Evolutionary conservation across 37 sponge, comb jelly and placozoan genomes (phyloP).

Genomic region (Mnemiopsis leidyi): DNA sequence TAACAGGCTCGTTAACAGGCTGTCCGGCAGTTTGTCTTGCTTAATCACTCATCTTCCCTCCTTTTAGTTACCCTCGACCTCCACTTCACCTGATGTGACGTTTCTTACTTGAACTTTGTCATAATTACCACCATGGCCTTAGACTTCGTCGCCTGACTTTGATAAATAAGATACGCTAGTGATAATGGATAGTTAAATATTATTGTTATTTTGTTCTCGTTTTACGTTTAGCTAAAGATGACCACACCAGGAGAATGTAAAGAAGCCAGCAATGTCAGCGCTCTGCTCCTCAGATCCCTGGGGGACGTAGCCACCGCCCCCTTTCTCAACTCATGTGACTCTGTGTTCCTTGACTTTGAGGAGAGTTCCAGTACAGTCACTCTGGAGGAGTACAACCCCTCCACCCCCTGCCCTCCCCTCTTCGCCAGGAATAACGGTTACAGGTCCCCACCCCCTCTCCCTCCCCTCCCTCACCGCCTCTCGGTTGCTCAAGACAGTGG

Average conservation of each 20-base stretch:
- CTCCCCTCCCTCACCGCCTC: background rate
- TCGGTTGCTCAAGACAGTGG: constrained; percentile 16
- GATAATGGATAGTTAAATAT: background rate
- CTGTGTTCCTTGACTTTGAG: background rate
- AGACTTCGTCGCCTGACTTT: background rate
- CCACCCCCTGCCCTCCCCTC: background rate
- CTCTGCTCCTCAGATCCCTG: background rate
- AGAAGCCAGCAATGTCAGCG: background rate
- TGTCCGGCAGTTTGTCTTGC: background rate
- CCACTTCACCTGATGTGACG: background rate
- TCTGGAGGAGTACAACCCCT: background rate
- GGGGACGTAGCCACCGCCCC: background rate
- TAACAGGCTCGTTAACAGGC: background rate
- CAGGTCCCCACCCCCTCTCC: background rate
- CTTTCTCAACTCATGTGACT: background rate
- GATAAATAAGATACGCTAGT: background rate
- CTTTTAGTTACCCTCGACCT: background rate
- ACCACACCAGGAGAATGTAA: background rate
- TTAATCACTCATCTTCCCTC: background rate
- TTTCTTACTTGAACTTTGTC: background rate
- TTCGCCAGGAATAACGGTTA: background rate
- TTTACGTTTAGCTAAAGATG: background rate
- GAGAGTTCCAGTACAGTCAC: background rate
- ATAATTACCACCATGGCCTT: background rate
- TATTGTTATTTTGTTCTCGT: background rate